Conservation (phyloP, 2,113 vertebrate species). For the Oryzias celebensis region DNA sequence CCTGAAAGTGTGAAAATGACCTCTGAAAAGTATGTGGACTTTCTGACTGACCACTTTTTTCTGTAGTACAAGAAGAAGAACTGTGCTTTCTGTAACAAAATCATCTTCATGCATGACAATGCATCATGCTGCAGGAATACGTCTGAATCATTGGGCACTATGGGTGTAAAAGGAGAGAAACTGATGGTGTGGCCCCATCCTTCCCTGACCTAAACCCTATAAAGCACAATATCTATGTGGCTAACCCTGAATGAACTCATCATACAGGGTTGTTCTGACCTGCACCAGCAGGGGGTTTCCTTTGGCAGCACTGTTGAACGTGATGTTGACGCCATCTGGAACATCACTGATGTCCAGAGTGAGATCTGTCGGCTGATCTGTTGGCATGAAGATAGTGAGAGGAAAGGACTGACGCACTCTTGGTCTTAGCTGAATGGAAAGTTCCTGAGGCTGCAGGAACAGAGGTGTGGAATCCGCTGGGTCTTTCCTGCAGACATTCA, state of each 20-base stretch:
- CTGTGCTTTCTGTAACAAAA: too few relatives aligned
- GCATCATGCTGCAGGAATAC: too few relatives aligned
- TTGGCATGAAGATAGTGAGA: conserved; percentile 31
- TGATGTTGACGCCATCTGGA: conserved; percentile 45
- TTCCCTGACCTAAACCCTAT: too few relatives aligned
- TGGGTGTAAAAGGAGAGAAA: too few relatives aligned
- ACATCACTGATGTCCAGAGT: conserved; percentile 12
- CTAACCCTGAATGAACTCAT: not conserved
- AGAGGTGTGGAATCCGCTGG: not conserved
- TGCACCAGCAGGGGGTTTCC: conserved; percentile 13
- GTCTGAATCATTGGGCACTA: too few relatives aligned
- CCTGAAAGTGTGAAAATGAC: too few relatives aligned
- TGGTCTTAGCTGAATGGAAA: conserved; percentile 44
- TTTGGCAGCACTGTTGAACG: conserved; percentile 8
- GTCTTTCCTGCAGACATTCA: conserved; percentile 8
- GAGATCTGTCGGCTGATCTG: conserved; percentile 23
- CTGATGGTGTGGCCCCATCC: too few relatives aligned
- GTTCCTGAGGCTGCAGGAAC: conserved; percentile 44
- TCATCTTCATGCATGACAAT: too few relatives aligned
- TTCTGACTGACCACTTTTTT: too few relatives aligned
- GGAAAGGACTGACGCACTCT: conserved; percentile 42
- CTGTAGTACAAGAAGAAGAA: too few relatives aligned
- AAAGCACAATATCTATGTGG: too few relatives aligned
- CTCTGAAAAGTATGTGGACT: too few relatives aligned
- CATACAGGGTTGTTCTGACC: conserved; percentile 15